A percentile compares a stretch with the other conserved stretches of the same genome.
These are phyloP conservation scores for Trachelus iudaicus DNA, from an alignment of 2,888 invertebrate species.

Conservation along the genomic window DNA sequence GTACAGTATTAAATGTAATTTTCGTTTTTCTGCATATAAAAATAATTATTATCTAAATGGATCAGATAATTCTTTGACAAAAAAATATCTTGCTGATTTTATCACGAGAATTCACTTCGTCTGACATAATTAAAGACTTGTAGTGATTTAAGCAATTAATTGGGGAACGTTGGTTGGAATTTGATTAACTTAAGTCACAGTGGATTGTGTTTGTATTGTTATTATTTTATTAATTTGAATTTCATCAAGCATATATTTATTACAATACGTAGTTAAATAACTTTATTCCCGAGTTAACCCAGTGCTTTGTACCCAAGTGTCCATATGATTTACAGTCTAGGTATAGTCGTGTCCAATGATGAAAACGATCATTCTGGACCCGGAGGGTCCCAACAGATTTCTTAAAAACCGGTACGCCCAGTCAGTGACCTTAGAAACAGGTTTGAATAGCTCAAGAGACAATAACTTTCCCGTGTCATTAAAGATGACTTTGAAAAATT, in stretches of 20 bases:
- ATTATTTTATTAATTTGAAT: no score
- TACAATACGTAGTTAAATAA: no score
- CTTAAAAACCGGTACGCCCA: not conserved
- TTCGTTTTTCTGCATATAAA: no score
- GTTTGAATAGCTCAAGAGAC: not conserved
- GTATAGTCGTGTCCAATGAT: not conserved
- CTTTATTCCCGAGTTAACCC: not conserved
- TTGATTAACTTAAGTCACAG: not conserved
- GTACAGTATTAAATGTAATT: not conserved
- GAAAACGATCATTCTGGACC: not conserved
- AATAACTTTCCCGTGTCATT: not conserved
- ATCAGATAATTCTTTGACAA: no score
- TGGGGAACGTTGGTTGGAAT: no score
- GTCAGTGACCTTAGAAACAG: not conserved
- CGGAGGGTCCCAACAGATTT: not conserved
- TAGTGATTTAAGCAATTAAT: no score
- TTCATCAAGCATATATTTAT: no score
- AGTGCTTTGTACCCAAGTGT: not conserved
- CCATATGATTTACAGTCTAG: not conserved
- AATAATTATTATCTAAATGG: no score
- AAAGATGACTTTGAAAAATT: not conserved
- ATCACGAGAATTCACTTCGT: no score
- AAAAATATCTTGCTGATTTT: no score
- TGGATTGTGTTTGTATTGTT: rapidly evolving
- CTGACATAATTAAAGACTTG: no score